These are phyloP conservation scores for Ecliptopera silaceata DNA, from an alignment of 2,888 invertebrate genomes.

Conservation along the genomic window DNA sequence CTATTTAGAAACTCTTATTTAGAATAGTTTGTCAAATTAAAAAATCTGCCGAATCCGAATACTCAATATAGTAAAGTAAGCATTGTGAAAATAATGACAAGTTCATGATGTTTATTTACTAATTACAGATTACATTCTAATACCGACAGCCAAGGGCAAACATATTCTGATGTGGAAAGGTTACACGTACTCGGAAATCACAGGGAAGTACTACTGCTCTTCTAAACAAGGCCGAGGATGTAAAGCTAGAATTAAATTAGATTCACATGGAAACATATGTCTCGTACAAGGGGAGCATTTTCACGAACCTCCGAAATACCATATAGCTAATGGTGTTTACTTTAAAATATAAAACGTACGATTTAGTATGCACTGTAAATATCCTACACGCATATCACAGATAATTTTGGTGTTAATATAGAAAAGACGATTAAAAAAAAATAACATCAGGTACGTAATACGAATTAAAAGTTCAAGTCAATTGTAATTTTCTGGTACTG, in stretches of 20 bases:
- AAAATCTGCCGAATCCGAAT: no score
- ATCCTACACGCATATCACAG: no score
- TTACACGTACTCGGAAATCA: constrained; percentile 19
- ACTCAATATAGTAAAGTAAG: no score
- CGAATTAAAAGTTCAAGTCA: no score
- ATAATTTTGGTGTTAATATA: no score
- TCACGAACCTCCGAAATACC: constrained; percentile 26
- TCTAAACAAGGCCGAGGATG: constrained; percentile 9
- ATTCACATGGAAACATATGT: constrained; percentile 5
- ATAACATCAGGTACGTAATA: no score
- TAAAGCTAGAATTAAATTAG: constrained; percentile 22
- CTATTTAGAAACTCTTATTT: no score
- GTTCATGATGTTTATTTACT: background rate
- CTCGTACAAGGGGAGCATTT: constrained; percentile 6
- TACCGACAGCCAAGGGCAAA: constrained; percentile 10
- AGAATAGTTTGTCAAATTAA: no score
- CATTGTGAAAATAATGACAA: no score
- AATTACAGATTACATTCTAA: constrained; percentile 15
- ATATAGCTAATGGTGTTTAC: constrained; percentile 1
- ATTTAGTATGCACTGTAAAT: no score
- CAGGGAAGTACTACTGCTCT: constrained; percentile 27
- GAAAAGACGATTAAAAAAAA: no score
- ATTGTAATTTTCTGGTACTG: no score
- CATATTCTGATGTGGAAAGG: constrained; percentile 16
- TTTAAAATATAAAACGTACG: constrained; percentile 4